phyloP scores from a whole-genome alignment of 2,888 invertebrate species.

The Hetaerina titia region DNA sequence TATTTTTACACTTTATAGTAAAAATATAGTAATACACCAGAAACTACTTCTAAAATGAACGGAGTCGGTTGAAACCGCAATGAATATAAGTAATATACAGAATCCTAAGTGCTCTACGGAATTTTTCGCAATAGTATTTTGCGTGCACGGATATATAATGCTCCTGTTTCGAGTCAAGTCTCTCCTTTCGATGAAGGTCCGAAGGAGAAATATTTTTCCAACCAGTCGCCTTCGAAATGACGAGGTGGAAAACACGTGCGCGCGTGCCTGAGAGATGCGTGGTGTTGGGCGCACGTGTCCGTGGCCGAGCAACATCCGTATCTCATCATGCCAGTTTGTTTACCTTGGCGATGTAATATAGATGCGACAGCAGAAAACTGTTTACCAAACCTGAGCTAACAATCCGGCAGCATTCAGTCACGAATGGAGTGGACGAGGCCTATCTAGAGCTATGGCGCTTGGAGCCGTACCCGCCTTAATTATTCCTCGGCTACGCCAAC shows the following conservation, averaged over 20 bases:
- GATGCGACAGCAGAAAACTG: conserved; percentile 46
- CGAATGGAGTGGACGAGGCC: conserved; percentile 2
- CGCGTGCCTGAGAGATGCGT: neutral
- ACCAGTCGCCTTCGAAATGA: too few relatives aligned
- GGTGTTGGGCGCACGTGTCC: neutral
- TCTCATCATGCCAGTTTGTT: conserved; percentile 22
- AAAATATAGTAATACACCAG: too few relatives aligned
- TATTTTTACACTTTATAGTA: too few relatives aligned
- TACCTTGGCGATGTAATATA: conserved; percentile 1
- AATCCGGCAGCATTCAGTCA: conserved; percentile 29
- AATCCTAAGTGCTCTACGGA: too few relatives aligned
- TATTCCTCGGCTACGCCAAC: conserved; percentile 13
- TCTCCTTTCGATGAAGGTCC: too few relatives aligned
- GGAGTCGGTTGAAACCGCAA: too few relatives aligned
- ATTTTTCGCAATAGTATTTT: too few relatives aligned
- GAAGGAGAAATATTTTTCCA: too few relatives aligned
- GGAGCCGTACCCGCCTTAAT: neutral
- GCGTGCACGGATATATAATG: too few relatives aligned
- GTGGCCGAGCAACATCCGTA: neutral
- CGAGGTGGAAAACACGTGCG: neutral
- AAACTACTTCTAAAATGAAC: too few relatives aligned
- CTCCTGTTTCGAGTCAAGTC: too few relatives aligned
- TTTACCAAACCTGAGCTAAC: conserved; percentile 40
- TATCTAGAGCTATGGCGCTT: neutral
- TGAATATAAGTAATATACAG: too few relatives aligned